phyloP scores from a whole-genome alignment of 2,797 vertebrate species.

The Philypnodon macrostomus region DNA sequence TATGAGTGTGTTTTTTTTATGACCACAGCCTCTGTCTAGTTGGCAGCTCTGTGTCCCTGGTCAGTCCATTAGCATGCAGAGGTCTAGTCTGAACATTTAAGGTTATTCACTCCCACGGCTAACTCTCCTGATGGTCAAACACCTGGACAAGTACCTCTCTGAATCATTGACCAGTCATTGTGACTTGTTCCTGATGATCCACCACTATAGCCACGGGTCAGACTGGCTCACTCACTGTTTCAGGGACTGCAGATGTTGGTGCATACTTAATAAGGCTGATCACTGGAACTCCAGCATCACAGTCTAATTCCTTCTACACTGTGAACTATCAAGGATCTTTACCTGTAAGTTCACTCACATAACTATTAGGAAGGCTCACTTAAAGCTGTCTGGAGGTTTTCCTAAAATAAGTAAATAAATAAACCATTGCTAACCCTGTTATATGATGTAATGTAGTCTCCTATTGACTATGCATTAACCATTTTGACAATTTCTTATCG shows the following conservation, averaged over 20 bases:
- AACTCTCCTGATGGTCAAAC: slow-evolving; percentile 33
- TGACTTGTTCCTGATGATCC: slow-evolving; percentile 8
- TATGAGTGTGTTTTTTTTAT: slow-evolving; percentile 35
- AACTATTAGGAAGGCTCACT: too few species aligned
- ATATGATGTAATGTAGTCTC: too few species aligned
- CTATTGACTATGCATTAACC: too few species aligned
- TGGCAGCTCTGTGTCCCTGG: slow-evolving; percentile 51
- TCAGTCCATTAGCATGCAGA: slow-evolving; percentile 73
- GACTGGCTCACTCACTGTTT: slow-evolving; percentile 20
- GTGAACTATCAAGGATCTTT: too few species aligned
- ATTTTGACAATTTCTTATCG: too few species aligned
- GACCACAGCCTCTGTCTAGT: slow-evolving; percentile 68
- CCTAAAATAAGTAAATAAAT: too few species aligned
- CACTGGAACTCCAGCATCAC: slow-evolving; percentile 55
- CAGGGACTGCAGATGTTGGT: slow-evolving; percentile 53
- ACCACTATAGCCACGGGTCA: slow-evolving; percentile 13
- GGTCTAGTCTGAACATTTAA: slow-evolving; percentile 65
- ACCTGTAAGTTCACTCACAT: too few species aligned
- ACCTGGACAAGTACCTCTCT: slow-evolving; percentile 24
- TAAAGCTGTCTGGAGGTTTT: too few species aligned
- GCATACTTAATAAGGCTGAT: slow-evolving; percentile 64
- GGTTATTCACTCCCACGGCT: slow-evolving; percentile 67
- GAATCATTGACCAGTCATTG: slow-evolving; percentile 33
- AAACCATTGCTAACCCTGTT: too few species aligned
- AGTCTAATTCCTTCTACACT: slow-evolving; percentile 53